Conservation (phyloP, 2,113 vertebrate species). For the Bos indicus region DNA sequence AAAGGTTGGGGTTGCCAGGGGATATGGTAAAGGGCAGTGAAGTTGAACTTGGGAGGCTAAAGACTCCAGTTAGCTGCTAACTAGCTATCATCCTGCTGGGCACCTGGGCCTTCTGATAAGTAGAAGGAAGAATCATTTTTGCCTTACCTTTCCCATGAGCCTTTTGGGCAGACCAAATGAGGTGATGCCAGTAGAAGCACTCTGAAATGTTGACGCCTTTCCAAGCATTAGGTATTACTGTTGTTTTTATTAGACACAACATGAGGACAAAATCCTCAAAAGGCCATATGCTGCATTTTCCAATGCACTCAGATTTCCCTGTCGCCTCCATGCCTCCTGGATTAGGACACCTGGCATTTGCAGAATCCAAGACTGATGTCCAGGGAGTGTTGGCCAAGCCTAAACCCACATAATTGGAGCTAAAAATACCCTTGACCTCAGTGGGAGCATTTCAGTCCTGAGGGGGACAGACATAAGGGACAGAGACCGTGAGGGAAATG, state of each 20-base stretch:
- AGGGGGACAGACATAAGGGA: not conserved
- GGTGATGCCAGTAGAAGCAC: not conserved
- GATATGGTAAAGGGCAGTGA: not conserved
- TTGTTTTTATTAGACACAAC: not conserved
- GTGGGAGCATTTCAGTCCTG: conserved; percentile 42
- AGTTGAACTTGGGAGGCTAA: not conserved
- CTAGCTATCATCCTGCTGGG: not conserved
- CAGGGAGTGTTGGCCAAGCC: conserved; percentile 72
- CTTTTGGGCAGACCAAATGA: not conserved
- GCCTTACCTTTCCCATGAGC: not conserved
- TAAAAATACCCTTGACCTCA: conserved; percentile 73
- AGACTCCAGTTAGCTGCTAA: not conserved
- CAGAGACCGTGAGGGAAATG: not conserved
- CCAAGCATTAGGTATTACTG: conserved; percentile 10
- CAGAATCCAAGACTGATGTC: conserved; percentile 66
- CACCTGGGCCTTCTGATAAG: not conserved
- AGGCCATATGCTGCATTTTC: conserved; percentile 51
- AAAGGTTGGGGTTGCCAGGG: not conserved
- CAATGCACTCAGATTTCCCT: conserved; percentile 38
- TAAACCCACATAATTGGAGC: conserved; percentile 45
- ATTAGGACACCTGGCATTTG: conserved; percentile 54
- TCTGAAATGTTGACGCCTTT: not conserved
- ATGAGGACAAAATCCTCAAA: conserved; percentile 50
- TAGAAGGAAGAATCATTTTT: not conserved
- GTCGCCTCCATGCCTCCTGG: conserved; percentile 39